Base-by-base conservation (phyloP, 2,113 vertebrate species). In the Boulengeromyrus knoepffleri region DNA sequence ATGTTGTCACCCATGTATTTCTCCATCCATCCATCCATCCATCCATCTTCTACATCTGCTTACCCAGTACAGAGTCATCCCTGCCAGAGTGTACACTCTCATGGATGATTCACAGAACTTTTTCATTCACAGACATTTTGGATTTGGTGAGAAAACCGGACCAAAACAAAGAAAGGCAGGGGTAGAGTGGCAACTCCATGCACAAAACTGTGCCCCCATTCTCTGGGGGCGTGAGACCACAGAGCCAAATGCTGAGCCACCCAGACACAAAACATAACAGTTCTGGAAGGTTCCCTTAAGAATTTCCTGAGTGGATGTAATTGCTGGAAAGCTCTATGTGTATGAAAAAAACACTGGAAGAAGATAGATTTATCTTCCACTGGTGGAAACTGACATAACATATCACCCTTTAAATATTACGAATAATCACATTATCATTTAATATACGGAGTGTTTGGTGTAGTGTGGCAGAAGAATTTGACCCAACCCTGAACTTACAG, bases 401-500 rank as follows among this genome's bases (percentile, higher is more conserved):
- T 62, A 62, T 62, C 58, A n/a, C 24, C 56, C 24, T 62, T 24
- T 62, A 62, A 62, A 62, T 62, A 8, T n/a, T 62, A 62, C 3
- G n/a, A 66, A 66, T 58, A 58, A 58, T 31, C n/a, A 70, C n/a
- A 70, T 27, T 66, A 27, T n/a, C n/a, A 70, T 36, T 17, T 77
- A 15, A 77, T 77, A 39, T 77, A 36, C 3, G 36, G 62, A 66
- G n/a, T 77, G 31, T 17, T 77, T 39, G 27, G 31, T 36, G 70
- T 36, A 66, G 62, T 66, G 62, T 27, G 70, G 27, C 70, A 77
- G 36, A 15, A 19, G 74, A 77, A 39, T 77, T 19, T 77, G 31
- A 39, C 74, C 80, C 84, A 27, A 85, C 89, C 90, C 66, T 89
- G 62, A 70, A 83, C 31, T 91, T 90, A 90, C 74, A 77, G 3